A percentile compares a stretch with the other conserved stretches of the same genome.
phyloP scores from a whole-genome alignment of 2,888 invertebrate species.

The Folsomia manolachei region DNA sequence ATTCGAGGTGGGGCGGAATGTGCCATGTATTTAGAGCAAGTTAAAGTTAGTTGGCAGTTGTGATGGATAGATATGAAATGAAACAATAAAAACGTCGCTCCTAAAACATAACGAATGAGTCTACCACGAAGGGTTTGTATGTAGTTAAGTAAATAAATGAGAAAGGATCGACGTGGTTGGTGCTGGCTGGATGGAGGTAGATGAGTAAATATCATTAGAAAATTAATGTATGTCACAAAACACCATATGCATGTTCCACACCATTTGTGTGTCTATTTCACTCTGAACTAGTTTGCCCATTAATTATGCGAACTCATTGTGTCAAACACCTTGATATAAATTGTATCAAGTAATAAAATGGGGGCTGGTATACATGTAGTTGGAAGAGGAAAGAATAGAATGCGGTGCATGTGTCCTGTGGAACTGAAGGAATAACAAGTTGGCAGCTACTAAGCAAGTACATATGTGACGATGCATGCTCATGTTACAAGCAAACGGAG shows the following conservation, averaged over 20 bases:
- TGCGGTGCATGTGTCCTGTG: not conserved
- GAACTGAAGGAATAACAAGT: not conserved
- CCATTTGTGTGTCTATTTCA: not conserved
- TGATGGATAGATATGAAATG: too few relatives aligned
- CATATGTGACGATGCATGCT: not conserved
- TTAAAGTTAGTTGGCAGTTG: too few relatives aligned
- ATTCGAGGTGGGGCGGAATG: not conserved
- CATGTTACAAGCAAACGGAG: not conserved
- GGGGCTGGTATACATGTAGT: not conserved
- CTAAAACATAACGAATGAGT: not conserved
- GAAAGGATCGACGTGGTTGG: too few relatives aligned
- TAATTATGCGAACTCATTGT: constrained; percentile 24
- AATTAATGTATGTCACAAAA: constrained; percentile 21
- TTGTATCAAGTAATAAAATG: not conserved
- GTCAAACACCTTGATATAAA: constrained; percentile 5
- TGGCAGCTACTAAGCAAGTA: not conserved
- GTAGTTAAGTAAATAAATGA: not conserved
- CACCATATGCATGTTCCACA: constrained; percentile 9
- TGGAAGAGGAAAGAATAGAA: not conserved
- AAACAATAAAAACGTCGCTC: not conserved
- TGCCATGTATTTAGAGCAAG: too few relatives aligned
- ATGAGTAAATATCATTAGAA: constrained; percentile 10
- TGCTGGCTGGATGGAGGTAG: too few relatives aligned
- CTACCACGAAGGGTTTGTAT: too few relatives aligned
- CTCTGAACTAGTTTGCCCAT: constrained; percentile 12